Conservation (phyloP, 2,888 invertebrate species). For the Ditylenchus weischeri region DNA sequence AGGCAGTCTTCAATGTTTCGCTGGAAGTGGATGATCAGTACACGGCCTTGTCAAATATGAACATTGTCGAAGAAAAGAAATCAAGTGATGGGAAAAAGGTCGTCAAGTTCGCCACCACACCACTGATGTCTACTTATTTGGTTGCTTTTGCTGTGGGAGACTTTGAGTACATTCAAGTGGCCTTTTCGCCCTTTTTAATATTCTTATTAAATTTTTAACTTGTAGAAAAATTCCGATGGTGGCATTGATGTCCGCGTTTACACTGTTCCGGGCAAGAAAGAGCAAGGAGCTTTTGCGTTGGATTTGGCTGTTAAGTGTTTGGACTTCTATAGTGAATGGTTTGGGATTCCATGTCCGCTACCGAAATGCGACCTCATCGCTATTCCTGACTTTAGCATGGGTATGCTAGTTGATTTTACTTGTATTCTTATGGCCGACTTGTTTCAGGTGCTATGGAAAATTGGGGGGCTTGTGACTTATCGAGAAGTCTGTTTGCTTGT, state of each 20-base stretch:
- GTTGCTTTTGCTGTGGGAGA: conserved; percentile 91
- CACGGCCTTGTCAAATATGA: conserved; percentile 89
- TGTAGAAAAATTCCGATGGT: conserved; percentile 59
- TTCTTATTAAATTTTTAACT: too few relatives aligned
- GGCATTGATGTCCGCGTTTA: conserved; percentile 73
- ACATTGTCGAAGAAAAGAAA: conserved; percentile 26
- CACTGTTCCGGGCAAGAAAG: conserved; percentile 78
- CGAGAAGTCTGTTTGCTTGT: conserved; percentile 65
- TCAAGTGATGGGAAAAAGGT: conserved; percentile 61
- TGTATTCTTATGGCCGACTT: background rate
- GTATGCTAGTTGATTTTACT: background rate
- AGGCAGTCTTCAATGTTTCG: conserved; percentile 78
- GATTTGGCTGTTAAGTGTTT: conserved; percentile 83
- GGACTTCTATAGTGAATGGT: conserved; percentile 90
- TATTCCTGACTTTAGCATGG: conserved; percentile 68
- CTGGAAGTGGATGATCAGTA: conserved; percentile 76
- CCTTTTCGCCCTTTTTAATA: too few relatives aligned
- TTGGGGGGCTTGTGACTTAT: conserved; percentile 89
- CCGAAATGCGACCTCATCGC: conserved; percentile 95
- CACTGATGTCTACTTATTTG: conserved; percentile 90
- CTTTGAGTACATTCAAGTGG: conserved; percentile 80
- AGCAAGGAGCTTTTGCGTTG: conserved; percentile 85
- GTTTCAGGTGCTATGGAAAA: conserved; percentile 64
- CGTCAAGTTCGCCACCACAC: conserved; percentile 77
- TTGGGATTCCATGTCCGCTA: conserved; percentile 86